Base-by-base conservation (phyloP, 2,888 invertebrate genomes). In the Cephus pygmeus region DNA sequence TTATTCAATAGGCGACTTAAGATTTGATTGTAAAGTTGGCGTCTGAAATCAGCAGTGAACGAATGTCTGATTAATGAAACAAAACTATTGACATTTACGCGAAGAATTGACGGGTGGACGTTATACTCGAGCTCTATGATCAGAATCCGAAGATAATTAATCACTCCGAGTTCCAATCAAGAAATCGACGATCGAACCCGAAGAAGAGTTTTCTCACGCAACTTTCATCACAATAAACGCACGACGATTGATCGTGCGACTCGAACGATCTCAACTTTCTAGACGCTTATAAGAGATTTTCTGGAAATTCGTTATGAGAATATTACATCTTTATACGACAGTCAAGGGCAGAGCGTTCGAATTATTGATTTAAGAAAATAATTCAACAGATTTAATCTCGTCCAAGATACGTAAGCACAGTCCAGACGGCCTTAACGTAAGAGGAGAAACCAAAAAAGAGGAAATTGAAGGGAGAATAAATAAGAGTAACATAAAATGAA, bases 1-100 rank as follows among this genome's bases (percentile, higher is more conserved):
- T 82, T 86, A 36, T 90, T 90, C 84, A 88, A 87, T 79, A 85
- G 86, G 77, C 85, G 87, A 74, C 85, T 87, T 31, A 91, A 90
- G 82, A 88, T 88, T 80, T 89, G 85, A 88, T 78, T 73, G 12
- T 69, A 35, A 68, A 56, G 71, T 30, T 31, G 30, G 33, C 68
- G 73, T 35, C 77, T 77, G 34, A 76, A 30, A 31, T 34, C 15
- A 77, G 40, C 33, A 36, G 73, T 36, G 73, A 36, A 34, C 15
- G 56, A 56, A 56, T 23, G 56, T 9, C 56, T 56, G 56, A 56
- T 56, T 56, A 56, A 23, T 9, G 56, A 56, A 56, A 23, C 23
- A 9, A 56, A 56, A 56, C 9, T 56, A 56, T 56, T 56, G 56
- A 56, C 56, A 56, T 23, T 56, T 23, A 56, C 9, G 23, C 56